A percentile compares a stretch with the other conserved stretches of the same genome.
These are phyloP conservation scores for Petrosia ficiformis DNA, from an alignment of 37 sponge, comb jelly and placozoan genomes.

Conservation along the genomic window DNA sequence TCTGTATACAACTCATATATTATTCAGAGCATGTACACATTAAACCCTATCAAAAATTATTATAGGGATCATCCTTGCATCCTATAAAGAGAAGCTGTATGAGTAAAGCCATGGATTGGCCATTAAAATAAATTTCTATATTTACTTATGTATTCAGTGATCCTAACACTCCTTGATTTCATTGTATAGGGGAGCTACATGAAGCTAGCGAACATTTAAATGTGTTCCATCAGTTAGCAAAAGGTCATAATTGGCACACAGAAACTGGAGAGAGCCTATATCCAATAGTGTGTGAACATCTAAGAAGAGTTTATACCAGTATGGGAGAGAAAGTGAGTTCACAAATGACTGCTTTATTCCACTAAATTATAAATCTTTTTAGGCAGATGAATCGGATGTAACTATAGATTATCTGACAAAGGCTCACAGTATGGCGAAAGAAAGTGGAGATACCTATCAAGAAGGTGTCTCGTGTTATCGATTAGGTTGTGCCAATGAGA, in stretches of 20 bases:
- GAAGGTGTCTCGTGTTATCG: conserved; percentile 82
- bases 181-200: conserved; percentile 52
- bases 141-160: too few relatives aligned
- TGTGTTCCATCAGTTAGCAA: conserved; percentile 58
- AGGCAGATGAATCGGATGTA: conserved; percentile 5
- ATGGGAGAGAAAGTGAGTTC: conserved; percentile 66
- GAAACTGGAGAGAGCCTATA: conserved; percentile 72
- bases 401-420: conserved; percentile 62
- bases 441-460: conserved; percentile 59
- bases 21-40: too few relatives aligned
- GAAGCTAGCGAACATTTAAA: conserved; percentile 64
- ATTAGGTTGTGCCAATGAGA: conserved; percentile 63
- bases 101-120: too few relatives aligned
- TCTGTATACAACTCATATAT: too few relatives aligned
- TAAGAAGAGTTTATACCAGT: conserved; percentile 75
- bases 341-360: background rate
- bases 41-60: too few relatives aligned
- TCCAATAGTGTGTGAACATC: conserved; percentile 70
- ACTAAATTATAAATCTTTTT: background rate
- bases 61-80: too few relatives aligned
- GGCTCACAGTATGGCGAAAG: conserved; percentile 70
- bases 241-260: conserved; percentile 73
- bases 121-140: too few relatives aligned
- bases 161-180: too few relatives aligned
- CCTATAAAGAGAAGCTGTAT: too few relatives aligned